A percentile compares a stretch with the other conserved stretches of the same genome.
These are phyloP conservation scores for Watsonalla binaria DNA, from an alignment of 2,888 invertebrate genomes.

Conservation along the genomic window DNA sequence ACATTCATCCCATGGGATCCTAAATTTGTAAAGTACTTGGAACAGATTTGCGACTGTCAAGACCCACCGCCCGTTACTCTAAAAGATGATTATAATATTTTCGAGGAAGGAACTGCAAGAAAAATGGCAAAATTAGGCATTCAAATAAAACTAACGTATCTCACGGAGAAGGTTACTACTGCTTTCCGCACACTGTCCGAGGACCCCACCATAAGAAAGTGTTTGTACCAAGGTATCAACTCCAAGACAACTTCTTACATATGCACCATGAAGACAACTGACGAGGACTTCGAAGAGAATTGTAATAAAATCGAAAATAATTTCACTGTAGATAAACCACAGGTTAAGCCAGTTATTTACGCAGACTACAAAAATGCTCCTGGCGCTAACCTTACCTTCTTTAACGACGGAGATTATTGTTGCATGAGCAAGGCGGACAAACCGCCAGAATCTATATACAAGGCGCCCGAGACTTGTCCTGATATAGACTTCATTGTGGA, in stretches of 20 bases:
- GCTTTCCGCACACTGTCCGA: conserved; percentile 65
- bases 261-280: conserved; percentile 66
- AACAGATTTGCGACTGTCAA: conserved; percentile 40
- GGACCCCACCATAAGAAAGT: conserved; percentile 56
- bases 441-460: conserved; percentile 58
- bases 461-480: conserved; percentile 59
- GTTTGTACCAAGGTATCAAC: conserved; percentile 65
- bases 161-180: conserved; percentile 57
- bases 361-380: conserved; percentile 67
- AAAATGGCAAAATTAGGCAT: conserved; percentile 59
- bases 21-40: conserved; percentile 45
- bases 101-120: conserved; percentile 64
- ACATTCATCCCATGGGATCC: conserved; percentile 60
- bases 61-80: conserved; percentile 42
- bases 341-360: conserved; percentile 37
- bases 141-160: conserved; percentile 57
- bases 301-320: conserved; percentile 53
- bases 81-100: conserved; percentile 65
- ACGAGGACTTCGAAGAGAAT: conserved; percentile 54
- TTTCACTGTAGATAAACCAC: conserved; percentile 44
- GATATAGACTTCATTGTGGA: conserved; percentile 62
- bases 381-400: conserved; percentile 56
- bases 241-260: conserved; percentile 66
- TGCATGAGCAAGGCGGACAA: conserved; percentile 61
- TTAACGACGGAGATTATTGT: conserved; percentile 60